phyloP scores from a whole-genome alignment of 2,888 invertebrate genomes.

The Ectemnius cavifrons region DNA sequence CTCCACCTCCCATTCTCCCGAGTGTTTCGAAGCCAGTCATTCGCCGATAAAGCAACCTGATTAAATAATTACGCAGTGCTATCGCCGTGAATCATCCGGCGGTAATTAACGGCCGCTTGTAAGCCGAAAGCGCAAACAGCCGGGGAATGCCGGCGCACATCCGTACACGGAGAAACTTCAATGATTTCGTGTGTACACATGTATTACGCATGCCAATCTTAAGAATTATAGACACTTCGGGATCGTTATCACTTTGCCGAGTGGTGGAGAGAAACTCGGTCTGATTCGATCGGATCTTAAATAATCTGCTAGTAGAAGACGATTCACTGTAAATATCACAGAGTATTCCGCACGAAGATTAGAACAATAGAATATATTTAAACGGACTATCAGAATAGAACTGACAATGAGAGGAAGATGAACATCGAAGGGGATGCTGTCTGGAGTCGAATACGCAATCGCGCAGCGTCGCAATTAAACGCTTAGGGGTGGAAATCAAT shows the following conservation, averaged over 20 bases:
- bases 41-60: constrained; percentile 33
- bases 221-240: too few species aligned
- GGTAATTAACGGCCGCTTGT: constrained; percentile 23
- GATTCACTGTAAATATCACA: too few species aligned
- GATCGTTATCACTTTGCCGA: too few species aligned
- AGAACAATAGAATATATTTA: too few species aligned
- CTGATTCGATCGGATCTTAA: too few species aligned
- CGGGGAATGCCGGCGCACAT: too few species aligned
- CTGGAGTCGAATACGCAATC: constrained; percentile 1
- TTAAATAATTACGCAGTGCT: constrained; percentile 44
- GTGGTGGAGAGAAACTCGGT: too few species aligned
- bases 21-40: not conserved
- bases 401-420: not conserved
- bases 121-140: not conserved
- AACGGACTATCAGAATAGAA: not conserved
- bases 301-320: too few species aligned
- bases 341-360: too few species aligned
- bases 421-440: not conserved
- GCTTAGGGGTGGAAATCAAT: constrained; percentile 41
- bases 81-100: constrained; percentile 19
- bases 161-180: too few species aligned
- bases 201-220: too few species aligned
- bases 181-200: too few species aligned
- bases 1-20: constrained; percentile 4
- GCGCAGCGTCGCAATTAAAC: constrained; percentile 36